phyloP scores from a whole-genome alignment of 2,113 vertebrate genomes.

The Aphyosemion australe region DNA sequence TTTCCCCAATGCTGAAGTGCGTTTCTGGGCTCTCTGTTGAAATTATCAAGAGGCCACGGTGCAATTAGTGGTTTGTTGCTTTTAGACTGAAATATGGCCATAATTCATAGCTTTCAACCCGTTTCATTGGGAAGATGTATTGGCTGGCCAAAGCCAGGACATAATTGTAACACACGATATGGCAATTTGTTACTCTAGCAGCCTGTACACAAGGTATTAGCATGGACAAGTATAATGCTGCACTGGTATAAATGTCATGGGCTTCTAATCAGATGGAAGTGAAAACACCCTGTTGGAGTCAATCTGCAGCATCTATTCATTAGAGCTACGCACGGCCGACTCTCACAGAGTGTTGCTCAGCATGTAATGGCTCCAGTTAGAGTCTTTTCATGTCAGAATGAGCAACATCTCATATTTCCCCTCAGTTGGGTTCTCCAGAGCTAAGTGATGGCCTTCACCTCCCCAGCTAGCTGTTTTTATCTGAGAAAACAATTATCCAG shows the following conservation, averaged over 20 bases:
- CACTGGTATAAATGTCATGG: constrained; percentile 59
- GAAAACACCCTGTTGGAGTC: constrained; percentile 62
- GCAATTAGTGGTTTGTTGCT: constrained; percentile 86
- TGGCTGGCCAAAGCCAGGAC: constrained; percentile 72
- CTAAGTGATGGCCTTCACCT: constrained; percentile 30
- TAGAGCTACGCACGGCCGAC: constrained; percentile 53
- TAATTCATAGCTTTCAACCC: constrained; percentile 84
- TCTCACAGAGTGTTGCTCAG: constrained; percentile 37
- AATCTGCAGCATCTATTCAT: constrained; percentile 36
- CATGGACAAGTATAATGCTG: constrained; percentile 60
- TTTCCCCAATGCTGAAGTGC: constrained; percentile 79
- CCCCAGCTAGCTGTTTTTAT: constrained; percentile 35
- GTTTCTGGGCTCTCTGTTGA: constrained; percentile 79
- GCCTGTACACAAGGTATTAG: constrained; percentile 78
- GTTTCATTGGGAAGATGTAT: constrained; percentile 81
- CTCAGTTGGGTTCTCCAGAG: constrained; percentile 49
- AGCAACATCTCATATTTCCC: constrained; percentile 45
- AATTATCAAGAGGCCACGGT: constrained; percentile 79
- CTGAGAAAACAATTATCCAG: constrained; percentile 45
- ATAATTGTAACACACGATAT: constrained; percentile 84
- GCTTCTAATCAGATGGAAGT: constrained; percentile 69
- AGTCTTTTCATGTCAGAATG: constrained; percentile 55
- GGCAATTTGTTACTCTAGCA: constrained; percentile 81
- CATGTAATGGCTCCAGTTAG: constrained; percentile 65
- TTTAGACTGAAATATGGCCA: constrained; percentile 85